Base-by-base conservation (phyloP, 2,888 invertebrate species). In the Neoascia interrupta region DNA sequence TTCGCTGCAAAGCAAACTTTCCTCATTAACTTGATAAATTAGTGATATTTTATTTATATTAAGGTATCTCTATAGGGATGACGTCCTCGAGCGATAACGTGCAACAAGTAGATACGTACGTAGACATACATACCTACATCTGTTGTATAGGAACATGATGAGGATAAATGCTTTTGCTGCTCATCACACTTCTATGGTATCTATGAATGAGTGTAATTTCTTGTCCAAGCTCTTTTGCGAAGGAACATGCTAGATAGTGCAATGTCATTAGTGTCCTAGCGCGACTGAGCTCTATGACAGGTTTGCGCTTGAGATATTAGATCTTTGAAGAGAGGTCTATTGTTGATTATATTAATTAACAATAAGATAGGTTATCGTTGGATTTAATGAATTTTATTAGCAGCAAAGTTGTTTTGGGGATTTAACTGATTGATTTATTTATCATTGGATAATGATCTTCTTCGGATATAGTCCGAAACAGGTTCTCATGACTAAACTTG, bases 21-120 rank as follows among this genome's bases (percentile, higher is more conserved):
- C 34, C 60, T 79, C 76, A 79, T 79, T 79, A 79, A 72, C 76
- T 72, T 79, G 76, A 79, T 72, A 72, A 79, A 79, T 79, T 72
- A 61, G 72, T 72, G 66, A 66, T 72, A 61, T 79, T 64, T 72
- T 66, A 66, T 72, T 72, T 61, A 79, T 66, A 61, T 66, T 79
- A 76, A 76, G 63, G 75, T 69, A 69, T 75, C 61, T 69, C 69
- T 39, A 11, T 10, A 10, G 51, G 51, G 76, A 56, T 39, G 36
- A 64, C 53, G 18, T 53, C 70, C 53, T 53, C 11, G 34, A 58
- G 58, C 41, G 68, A 53, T 28, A 26, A 39, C 34, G 34, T 76
- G 70, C 76, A 76, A 76, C 76, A 70, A 76, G 70, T 70, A n/a
- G n/a, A 31, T 26, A 45, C 13, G 11, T 37, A 63, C 6, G 15